phyloP scores from a whole-genome alignment of 2,888 invertebrate species.

The Hofmannophila pseudospretella region DNA sequence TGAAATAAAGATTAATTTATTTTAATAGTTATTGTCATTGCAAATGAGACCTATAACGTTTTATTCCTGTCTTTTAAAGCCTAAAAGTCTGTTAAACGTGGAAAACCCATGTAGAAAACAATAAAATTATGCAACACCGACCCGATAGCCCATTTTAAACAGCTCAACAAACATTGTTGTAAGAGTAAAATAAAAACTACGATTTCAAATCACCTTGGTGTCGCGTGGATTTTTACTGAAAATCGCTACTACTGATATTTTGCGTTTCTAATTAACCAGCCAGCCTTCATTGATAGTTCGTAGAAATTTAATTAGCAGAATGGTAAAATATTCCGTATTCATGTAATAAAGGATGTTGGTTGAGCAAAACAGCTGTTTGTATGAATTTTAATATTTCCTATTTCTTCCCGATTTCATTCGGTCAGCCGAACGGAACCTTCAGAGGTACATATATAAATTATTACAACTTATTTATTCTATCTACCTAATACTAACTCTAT shows the following conservation, averaged over 20 bases:
- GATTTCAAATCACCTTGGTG: neutral
- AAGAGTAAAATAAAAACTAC: slow-evolving; percentile 1
- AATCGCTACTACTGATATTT: slow-evolving; percentile 2
- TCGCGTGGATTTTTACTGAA: slow-evolving; percentile 2
- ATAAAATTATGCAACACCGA: slow-evolving; percentile 10
- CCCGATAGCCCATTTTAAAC: slow-evolving; percentile 14
- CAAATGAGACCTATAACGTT: too few relatives aligned
- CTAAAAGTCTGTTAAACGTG: too few relatives aligned
- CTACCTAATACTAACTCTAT: too few relatives aligned
- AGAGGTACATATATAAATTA: too few relatives aligned
- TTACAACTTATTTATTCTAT: too few relatives aligned
- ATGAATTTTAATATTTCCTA: neutral
- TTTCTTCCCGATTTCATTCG: too few relatives aligned
- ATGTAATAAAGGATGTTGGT: slow-evolving; percentile 6
- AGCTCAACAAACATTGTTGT: slow-evolving; percentile 10
- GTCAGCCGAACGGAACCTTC: too few relatives aligned
- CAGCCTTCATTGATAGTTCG: slow-evolving; percentile 5
- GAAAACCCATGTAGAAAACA: slow-evolving; percentile 3
- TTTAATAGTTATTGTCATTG: too few relatives aligned
- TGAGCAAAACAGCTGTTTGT: neutral
- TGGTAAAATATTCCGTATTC: slow-evolving; percentile 5
- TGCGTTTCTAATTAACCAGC: slow-evolving; percentile 5
- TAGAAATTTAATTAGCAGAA: neutral
- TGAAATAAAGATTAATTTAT: too few relatives aligned
- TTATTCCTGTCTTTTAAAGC: too few relatives aligned